A percentile compares a stretch with the other conserved stretches of the same genome.
These are phyloP conservation scores for Hydrochoerus hydrochaeris DNA, from an alignment of 2,113 vertebrate genomes.

Conservation along the genomic window DNA sequence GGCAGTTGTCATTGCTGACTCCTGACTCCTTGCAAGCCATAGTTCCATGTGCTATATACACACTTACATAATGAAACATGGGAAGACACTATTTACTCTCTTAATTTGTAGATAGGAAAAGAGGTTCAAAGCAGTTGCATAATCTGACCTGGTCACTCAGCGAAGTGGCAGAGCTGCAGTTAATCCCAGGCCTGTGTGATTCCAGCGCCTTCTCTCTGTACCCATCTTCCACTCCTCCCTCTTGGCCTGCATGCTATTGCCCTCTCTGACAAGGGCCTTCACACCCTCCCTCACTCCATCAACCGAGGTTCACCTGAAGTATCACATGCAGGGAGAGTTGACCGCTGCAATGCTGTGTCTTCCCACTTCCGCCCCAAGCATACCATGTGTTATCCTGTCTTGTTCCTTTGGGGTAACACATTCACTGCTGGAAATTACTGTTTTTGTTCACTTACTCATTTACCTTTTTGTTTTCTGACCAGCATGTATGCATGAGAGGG, in stretches of 20 bases:
- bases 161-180: background rate
- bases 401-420: background rate
- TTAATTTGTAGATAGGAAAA: background rate
- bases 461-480: background rate
- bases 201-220: background rate
- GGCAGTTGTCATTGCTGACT: background rate
- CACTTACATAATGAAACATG: background rate
- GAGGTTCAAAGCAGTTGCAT: background rate
- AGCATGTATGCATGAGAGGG: background rate
- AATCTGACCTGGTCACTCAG: background rate
- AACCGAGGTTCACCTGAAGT: background rate
- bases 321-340: background rate
- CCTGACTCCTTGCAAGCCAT: too few relatives aligned
- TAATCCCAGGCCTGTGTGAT: background rate
- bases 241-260: background rate
- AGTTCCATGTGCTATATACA: background rate
- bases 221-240: background rate
- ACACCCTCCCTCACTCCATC: background rate
- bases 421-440: background rate
- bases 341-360: rapidly evolving
- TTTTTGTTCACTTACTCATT: background rate
- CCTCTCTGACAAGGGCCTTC: background rate
- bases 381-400: rapidly evolving
- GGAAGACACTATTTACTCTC: background rate
- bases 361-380: too few relatives aligned